These are phyloP conservation scores for Orchestia grillus DNA, from an alignment of 1,140 invertebrate species.

Conservation along the genomic window DNA sequence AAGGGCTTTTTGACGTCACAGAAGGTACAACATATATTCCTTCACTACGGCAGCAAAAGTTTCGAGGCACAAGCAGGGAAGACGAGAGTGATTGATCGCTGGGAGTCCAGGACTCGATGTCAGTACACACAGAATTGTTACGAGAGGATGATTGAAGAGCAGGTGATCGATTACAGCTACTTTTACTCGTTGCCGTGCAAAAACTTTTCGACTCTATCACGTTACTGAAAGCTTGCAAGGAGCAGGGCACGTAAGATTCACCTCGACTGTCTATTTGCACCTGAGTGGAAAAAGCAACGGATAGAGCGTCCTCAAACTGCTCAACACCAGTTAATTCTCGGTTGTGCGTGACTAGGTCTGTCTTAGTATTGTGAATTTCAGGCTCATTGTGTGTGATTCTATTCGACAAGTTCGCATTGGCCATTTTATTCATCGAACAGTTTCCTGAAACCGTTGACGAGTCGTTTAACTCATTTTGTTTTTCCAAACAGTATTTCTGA, in stretches of 20 bases:
- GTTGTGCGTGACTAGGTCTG: not conserved
- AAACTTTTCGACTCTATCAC: not conserved
- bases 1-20: not conserved
- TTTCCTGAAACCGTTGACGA: not conserved
- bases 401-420: not conserved
- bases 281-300: not conserved
- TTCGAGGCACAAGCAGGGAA: not conserved
- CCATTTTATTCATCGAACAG: not conserved
- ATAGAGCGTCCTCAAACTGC: not conserved
- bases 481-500: not conserved
- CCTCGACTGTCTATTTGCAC: not conserved
- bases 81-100: not conserved
- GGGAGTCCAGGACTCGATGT: not conserved
- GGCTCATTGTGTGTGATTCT: not conserved
- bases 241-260: not conserved
- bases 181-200: not conserved
- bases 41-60: not conserved
- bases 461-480: not conserved
- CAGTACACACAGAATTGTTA: not conserved
- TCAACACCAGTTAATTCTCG: not conserved
- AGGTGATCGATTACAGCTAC: not conserved
- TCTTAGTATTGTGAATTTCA: not conserved
- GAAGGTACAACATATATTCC: not conserved
- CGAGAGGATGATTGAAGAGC: not conserved
- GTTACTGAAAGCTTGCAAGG: not conserved